A percentile compares a stretch with the other conserved stretches of the same genome.
These are phyloP conservation scores for Drosophila longiperda DNA, from an alignment of 2,888 invertebrate genomes.

Conservation along the genomic window DNA sequence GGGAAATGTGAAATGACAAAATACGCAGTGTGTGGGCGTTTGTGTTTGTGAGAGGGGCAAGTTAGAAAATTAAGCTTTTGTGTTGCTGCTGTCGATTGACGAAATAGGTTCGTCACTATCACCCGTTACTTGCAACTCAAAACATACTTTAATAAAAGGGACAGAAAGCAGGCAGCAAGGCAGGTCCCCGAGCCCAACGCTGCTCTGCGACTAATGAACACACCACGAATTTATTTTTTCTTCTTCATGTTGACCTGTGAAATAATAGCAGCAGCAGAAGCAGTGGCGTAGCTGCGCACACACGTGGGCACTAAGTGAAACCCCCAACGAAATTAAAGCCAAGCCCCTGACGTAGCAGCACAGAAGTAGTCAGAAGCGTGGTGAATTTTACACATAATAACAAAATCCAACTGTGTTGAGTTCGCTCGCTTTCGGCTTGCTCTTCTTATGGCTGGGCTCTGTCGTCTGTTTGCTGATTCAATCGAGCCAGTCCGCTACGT, in stretches of 20 bases:
- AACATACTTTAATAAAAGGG: slow-evolving; percentile 40
- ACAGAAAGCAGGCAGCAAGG: slow-evolving; percentile 46
- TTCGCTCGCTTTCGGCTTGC: slow-evolving; percentile 41
- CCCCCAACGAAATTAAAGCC: slow-evolving; percentile 43
- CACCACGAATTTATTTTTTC: slow-evolving; percentile 52
- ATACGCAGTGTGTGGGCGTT: slow-evolving; percentile 29
- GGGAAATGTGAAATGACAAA: slow-evolving; percentile 58
- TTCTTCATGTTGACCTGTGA: slow-evolving; percentile 75
- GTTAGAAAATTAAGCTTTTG: slow-evolving; percentile 64
- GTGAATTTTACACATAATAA: slow-evolving; percentile 44
- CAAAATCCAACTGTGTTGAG: slow-evolving; percentile 51
- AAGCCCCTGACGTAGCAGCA: slow-evolving; percentile 54
- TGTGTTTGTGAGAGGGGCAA: slow-evolving; percentile 23
- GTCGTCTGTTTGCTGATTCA: slow-evolving; percentile 35
- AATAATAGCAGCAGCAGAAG: slow-evolving; percentile 59
- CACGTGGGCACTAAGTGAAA: slow-evolving; percentile 46
- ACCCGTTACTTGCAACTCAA: slow-evolving; percentile 30
- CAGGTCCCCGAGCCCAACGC: slow-evolving; percentile 51
- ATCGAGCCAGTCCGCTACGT: slow-evolving; percentile 56
- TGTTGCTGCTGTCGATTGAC: slow-evolving; percentile 46
- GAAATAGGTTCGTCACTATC: slow-evolving; percentile 51
- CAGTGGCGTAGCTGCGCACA: slow-evolving; percentile 52
- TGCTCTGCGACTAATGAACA: slow-evolving; percentile 61
- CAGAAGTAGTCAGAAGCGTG: slow-evolving; percentile 38
- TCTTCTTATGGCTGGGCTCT: slow-evolving; percentile 23